Evolutionary conservation across 2,888 invertebrate species (phyloP).

Genomic region (Hybos culiciformis): DNA sequence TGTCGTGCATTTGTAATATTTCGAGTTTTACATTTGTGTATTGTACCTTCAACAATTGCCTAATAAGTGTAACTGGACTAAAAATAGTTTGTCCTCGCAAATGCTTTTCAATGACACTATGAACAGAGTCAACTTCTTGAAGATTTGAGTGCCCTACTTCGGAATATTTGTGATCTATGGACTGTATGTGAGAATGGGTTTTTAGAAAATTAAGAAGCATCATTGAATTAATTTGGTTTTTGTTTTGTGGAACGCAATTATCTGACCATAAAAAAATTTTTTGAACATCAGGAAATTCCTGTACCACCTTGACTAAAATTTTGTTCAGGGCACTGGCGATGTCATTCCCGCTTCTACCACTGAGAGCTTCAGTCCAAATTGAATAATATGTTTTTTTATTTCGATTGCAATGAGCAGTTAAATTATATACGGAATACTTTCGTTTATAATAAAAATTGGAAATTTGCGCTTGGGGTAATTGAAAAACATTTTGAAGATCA

Average conservation of each 20-base stretch:
- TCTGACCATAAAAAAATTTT: background rate
- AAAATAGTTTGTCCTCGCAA: background rate
- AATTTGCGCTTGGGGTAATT: background rate
- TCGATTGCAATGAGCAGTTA: constrained; percentile 9
- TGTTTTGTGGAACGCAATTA: background rate
- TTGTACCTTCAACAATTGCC: background rate
- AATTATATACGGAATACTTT: constrained; percentile 7
- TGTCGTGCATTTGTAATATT: background rate
- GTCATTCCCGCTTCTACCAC: background rate
- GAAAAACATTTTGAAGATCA: background rate
- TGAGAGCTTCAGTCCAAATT: background rate
- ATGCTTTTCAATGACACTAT: background rate
- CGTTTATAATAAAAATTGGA: constrained; percentile 1
- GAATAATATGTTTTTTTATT: constrained; percentile 3
- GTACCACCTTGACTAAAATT: background rate
- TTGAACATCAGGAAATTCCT: background rate
- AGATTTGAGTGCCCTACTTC: background rate
- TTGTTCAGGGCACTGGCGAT: background rate
- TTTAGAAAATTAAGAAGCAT: background rate
- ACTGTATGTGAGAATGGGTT: background rate
- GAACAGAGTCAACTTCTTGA: constrained; percentile 1
- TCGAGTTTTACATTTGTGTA: background rate
- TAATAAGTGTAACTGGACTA: background rate
- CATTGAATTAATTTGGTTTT: background rate
- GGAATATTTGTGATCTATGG: constrained; percentile 1